Evolutionary conservation across 2,888 invertebrate species (phyloP), one percentile per base, ranked within the genome.

Genomic region (Acronicta aceris): DNA sequence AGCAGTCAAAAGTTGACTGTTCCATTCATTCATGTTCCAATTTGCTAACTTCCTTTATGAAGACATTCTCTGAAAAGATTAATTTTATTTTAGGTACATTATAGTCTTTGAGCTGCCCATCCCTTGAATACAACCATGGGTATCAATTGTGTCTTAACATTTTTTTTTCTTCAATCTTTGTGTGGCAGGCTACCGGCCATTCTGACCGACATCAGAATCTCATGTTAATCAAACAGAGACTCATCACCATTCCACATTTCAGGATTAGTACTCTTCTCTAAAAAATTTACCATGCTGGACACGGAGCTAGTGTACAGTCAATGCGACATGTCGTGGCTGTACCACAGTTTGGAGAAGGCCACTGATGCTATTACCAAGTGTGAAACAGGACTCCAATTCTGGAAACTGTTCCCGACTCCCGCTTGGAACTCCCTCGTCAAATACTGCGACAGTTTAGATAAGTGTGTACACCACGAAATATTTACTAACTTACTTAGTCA

Each of bases 311-410:
- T 82, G 64, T 95, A 79, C 92, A 95, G 85, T 69, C 95, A 79
- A 81, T 95, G 81, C 13, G 96, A 96, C 73, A 92, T 95, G 65
- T 92, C 95, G 0, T 94, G 95, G 88, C 86, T 96, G 56, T 93
- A 96, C 71, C 94, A 95, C 52, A 95, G 95, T 16, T 81, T 96
- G 45, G 89, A 86, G 36, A 93, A 92, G 21, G 96, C 96, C 0
- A 96, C 95, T 1, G 90, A 94, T 0, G 96, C 96, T 6, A 94
- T 96, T 59, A 87, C 94, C 47, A 94, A 94, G 66, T 96, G 96
- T 78, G 96, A 96, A 80, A 94, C 95, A 38, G 96, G 96, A 1
- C 86, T 96, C 52, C 96, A 96, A 58, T 81, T 96, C 21, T 96
- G 96, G 96, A 95, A 96, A 78, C 89, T 96, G 49, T 86, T 96